Conservation (phyloP, 2,113 vertebrate species). For the Halichoerus grypus region DNA sequence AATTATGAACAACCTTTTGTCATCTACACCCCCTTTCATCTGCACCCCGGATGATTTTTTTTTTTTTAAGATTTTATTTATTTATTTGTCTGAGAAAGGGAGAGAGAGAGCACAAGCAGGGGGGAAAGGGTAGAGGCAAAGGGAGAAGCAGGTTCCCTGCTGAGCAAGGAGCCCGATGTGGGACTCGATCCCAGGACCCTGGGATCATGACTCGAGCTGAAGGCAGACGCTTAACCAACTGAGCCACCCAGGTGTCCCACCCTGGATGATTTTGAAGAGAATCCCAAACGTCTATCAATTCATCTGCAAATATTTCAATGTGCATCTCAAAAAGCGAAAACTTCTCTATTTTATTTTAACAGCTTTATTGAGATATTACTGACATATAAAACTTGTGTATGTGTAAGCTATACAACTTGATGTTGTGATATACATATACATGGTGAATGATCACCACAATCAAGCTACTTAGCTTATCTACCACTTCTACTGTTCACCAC, state of each 20-base stretch:
- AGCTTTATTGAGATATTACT: neutral
- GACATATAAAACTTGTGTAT: neutral
- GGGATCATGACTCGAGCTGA: too few relatives aligned
- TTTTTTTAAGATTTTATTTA: neutral
- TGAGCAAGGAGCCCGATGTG: too few relatives aligned
- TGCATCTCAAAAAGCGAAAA: neutral
- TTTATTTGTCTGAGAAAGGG: neutral
- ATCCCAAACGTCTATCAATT: neutral
- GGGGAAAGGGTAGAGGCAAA: too few relatives aligned
- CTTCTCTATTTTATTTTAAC: neutral
- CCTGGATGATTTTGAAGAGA: neutral
- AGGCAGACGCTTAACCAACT: too few relatives aligned
- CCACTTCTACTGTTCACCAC: fast-evolving
- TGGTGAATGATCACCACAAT: neutral
- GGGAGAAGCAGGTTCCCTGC: too few relatives aligned
- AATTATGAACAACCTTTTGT: neutral
- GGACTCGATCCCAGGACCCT: too few relatives aligned
- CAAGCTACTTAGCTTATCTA: neutral
- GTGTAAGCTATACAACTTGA: neutral
- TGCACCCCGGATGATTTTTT: neutral
- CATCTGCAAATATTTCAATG: neutral
- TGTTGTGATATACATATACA: neutral
- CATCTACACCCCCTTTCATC: too few relatives aligned
- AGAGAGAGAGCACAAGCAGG: too few relatives aligned
- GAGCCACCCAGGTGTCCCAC: neutral